Base-by-base conservation (phyloP, 1,140 invertebrate genomes). In the Luehdorfia chinensis region DNA sequence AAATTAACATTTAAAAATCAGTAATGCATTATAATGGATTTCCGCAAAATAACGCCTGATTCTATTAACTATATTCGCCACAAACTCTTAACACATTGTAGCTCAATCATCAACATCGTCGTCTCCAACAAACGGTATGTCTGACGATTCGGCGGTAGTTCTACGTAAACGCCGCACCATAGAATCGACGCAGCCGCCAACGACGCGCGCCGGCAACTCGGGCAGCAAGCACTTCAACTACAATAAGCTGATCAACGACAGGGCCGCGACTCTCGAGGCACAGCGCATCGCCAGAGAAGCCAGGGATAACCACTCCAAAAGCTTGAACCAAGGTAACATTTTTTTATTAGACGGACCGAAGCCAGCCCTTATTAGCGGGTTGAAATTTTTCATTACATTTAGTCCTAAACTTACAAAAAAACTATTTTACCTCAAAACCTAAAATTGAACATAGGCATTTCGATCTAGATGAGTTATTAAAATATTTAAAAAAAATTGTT, bases 201-300 rank as follows among this genome's bases (percentile, higher is more conserved):
- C 78, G 55, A 70, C 88, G 68, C 76, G 90, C 74, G 59, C 84
- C 45, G 74, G 90, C 76, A 88, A 88, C 39, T 79, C 66, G 14
- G 78, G 87, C 12, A 89, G 84, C 60, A 91, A 91, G 58, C 94
- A 95, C 61, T 95, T 94, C 61, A 91, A 92, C 61, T 95, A 95
- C 64, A 92, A 90, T 32, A 94, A 94, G 55, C 77, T 95, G 2
- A 89, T 91, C 18, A 94, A 94, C 57, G 93, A 94, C 43, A 66
- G 78, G 8, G 68, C 75, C 0, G 19, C 45, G 1, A 25, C 64
- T 4, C 50, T 53, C 5, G 37, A 11, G 1, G 66, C 73, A 18
- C 52, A 43, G n/a, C 1, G 56, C n/a, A 27, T 55, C 1, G 13
- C 53, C 2, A 62, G 75, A 12, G 19, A 46, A 0, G 39, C 59